Percentiles rank a stretch among this genome's conserved stretches.
phyloP scores from a whole-genome alignment of 2,888 invertebrate genomes.

The Eupithecia tripunctaria region DNA sequence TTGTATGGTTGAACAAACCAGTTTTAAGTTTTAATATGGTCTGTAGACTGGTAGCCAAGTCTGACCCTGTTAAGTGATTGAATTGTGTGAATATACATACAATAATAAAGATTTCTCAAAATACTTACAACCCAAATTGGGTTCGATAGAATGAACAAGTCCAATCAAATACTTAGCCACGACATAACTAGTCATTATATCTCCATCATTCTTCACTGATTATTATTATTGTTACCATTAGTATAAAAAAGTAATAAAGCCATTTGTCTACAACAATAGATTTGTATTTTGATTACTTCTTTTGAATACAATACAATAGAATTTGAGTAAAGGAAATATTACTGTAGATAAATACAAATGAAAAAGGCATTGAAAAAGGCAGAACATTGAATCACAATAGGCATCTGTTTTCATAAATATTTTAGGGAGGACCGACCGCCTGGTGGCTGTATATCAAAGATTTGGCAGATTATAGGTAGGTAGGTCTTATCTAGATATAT shows the following conservation, averaged over 20 bases:
- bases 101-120: neutral
- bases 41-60: too few species aligned
- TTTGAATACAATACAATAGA: too few species aligned
- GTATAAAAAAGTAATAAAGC: neutral
- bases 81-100: too few species aligned
- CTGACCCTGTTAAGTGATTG: too few species aligned
- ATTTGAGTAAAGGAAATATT: neutral
- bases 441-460: neutral
- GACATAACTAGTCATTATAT: neutral
- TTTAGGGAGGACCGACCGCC: neutral
- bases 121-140: neutral
- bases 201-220: neutral
- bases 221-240: neutral
- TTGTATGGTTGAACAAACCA: too few species aligned
- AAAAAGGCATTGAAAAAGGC: neutral
- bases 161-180: neutral
- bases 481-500: too few species aligned
- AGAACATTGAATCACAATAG: neutral
- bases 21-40: too few species aligned
- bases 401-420: neutral
- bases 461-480: neutral
- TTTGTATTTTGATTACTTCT: too few species aligned
- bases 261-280: too few species aligned
- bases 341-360: neutral
- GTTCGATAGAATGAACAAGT: neutral